Evolutionary conservation across 2,113 vertebrate genomes (phyloP).

Genomic region (Candoia aspera): DNA sequence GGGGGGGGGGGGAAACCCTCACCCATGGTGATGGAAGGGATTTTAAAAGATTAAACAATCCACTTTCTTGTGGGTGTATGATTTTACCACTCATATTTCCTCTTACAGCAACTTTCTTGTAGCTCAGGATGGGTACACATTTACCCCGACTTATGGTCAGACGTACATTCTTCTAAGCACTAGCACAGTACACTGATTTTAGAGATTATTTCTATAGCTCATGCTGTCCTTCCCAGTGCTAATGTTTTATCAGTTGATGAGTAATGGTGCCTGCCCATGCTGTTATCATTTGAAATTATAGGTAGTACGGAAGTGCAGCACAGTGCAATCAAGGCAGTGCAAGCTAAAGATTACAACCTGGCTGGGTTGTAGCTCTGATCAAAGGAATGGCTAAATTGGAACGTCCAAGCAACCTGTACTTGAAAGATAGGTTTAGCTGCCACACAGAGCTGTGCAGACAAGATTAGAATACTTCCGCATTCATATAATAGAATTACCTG

Average conservation of each 20-base stretch:
- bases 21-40: background rate
- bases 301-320: background rate
- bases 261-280: background rate
- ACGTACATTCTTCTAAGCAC: background rate
- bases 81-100: background rate
- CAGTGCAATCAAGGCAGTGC: background rate
- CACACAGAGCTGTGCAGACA: background rate
- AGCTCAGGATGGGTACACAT: background rate
- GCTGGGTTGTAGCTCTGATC: background rate
- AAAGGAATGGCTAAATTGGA: background rate
- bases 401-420: background rate
- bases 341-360: background rate
- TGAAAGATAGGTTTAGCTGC: background rate
- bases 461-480: background rate
- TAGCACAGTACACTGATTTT: conserved; percentile 1
- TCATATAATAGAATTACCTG: background rate
- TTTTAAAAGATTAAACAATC: background rate
- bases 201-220: conserved; percentile 16
- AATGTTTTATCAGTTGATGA: conserved; percentile 8
- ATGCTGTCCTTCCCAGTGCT: fast-evolving
- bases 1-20: too few species aligned
- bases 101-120: background rate
- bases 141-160: background rate
- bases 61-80: background rate
- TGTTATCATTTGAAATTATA: conserved; percentile 16